Base-by-base conservation (phyloP, 1,140 invertebrate species). In the Musca vetustissima region DNA sequence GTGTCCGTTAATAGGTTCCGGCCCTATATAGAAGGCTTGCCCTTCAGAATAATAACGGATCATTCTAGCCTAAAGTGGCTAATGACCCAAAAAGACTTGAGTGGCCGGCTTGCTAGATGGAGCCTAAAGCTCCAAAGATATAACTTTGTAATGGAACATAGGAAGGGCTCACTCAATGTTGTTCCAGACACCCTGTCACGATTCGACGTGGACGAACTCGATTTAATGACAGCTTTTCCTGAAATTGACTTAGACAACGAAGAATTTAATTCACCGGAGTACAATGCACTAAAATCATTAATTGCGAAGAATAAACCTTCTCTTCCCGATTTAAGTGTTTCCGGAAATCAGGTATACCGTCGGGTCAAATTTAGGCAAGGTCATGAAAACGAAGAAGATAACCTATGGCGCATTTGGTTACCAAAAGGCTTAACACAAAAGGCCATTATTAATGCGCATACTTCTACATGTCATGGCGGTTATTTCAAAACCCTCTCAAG, bases 1-100 rank as follows among this genome's bases (percentile, higher is more conserved):
- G 76, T 74, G 66, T 80, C 75, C 8, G 73, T 83, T 48, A 71
- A 83, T 67, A 82, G 84, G 57, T 86, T 85, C 68, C 70, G 80
- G 32, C 70, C 74, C 4, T 86, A 83, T 71, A 22, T 85, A 2
- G 76, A 81, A 53, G 82, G 78, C 1, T 59, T 74, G 0, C 24
- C 74, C 22, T 85, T 86, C 67, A 70, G 67, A 8, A 68, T 85
- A 2, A 70, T 83, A 24, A 79, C 75, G 15, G 76, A 84, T 66
- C 76, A 74, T 52, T 49, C 67, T 17, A 73, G 70, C 52, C 55
- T 79, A 4, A 19, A 14, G 17, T 77, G 75, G 73, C 66, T 77
- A 13, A 69, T 70, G 66, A 47, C 71, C 2, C 70, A 79, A 43
- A 68, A 72, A 19, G 73, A 75, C 61, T 73, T 76, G 0, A 72